Evolutionary conservation across 2,113 vertebrate genomes (phyloP).

Genomic region (Rostratula benghalensis): DNA sequence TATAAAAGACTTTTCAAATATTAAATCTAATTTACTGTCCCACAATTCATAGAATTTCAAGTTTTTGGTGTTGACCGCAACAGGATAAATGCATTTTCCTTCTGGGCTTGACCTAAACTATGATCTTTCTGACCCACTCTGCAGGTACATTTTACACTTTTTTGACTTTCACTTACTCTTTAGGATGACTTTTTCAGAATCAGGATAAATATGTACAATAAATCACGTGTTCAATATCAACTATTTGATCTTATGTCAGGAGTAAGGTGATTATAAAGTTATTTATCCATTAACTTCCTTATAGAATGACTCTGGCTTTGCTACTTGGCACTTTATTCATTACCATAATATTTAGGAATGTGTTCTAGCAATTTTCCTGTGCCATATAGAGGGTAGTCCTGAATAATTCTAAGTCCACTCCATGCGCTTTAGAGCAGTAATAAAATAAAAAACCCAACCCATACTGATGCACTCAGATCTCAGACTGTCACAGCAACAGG

Average conservation of each 20-base stretch:
- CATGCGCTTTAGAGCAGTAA: not conserved
- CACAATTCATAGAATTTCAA: slow-evolving; percentile 16
- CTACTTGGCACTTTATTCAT: not conserved
- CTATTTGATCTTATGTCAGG: not conserved
- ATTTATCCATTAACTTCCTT: not conserved
- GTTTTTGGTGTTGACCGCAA: slow-evolving; percentile 28
- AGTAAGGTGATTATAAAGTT: not conserved
- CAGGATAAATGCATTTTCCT: slow-evolving; percentile 39
- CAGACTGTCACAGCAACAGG: not conserved
- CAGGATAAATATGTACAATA: not conserved
- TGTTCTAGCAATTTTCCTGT: not conserved
- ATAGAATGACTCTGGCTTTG: not conserved
- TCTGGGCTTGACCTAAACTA: slow-evolving; percentile 33
- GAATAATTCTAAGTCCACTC: not conserved
- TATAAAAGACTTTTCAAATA: not conserved
- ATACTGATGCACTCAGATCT: not conserved
- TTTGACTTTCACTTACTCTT: not conserved
- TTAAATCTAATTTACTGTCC: slow-evolving; percentile 24
- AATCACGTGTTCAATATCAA: not conserved
- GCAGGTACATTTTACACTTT: slow-evolving; percentile 22
- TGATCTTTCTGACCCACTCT: slow-evolving; percentile 26
- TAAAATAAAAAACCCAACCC: not conserved
- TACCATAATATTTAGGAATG: not conserved
- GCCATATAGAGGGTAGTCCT: not conserved
- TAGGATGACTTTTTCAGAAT: not conserved